These are phyloP conservation scores for Dreissena polymorpha DNA, from an alignment of 1,140 invertebrate species.

Conservation along the genomic window DNA sequence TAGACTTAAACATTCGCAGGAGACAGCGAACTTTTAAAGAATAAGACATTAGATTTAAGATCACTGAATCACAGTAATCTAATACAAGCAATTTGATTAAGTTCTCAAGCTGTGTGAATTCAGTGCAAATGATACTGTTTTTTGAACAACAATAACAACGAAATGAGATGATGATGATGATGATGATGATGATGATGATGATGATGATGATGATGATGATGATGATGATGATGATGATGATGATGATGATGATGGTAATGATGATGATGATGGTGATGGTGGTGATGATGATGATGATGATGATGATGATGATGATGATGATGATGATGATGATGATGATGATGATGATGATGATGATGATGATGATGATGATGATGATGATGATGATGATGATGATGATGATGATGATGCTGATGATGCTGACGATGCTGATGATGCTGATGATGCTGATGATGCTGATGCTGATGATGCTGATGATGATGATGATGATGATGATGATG, in stretches of 20 bases:
- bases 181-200: slow-evolving; percentile 1
- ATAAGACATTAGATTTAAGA: too few relatives aligned
- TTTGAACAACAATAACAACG: too few relatives aligned
- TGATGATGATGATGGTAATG: background rate
- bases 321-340: slow-evolving; percentile 1
- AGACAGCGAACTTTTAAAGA: too few relatives aligned
- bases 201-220: slow-evolving; percentile 3
- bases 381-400: slow-evolving; percentile 3
- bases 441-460: background rate
- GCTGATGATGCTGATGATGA: background rate
- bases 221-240: slow-evolving; percentile 2
- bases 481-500: background rate
- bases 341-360: slow-evolving; percentile 2
- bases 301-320: slow-evolving; percentile 2
- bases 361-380: slow-evolving; percentile 2
- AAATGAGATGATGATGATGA: slow-evolving; percentile 2
- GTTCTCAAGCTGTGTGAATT: too few relatives aligned
- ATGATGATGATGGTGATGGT: background rate
- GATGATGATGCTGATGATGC: background rate
- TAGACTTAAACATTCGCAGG: too few relatives aligned
- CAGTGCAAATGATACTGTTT: too few relatives aligned
- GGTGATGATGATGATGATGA: background rate
- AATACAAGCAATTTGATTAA: too few relatives aligned
- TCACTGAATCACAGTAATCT: too few relatives aligned
- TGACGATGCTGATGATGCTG: background rate